Evolutionary conservation across 2,888 invertebrate species (phyloP), one percentile per base, ranked within the genome.

Genomic region (Pollenia angustigena): DNA sequence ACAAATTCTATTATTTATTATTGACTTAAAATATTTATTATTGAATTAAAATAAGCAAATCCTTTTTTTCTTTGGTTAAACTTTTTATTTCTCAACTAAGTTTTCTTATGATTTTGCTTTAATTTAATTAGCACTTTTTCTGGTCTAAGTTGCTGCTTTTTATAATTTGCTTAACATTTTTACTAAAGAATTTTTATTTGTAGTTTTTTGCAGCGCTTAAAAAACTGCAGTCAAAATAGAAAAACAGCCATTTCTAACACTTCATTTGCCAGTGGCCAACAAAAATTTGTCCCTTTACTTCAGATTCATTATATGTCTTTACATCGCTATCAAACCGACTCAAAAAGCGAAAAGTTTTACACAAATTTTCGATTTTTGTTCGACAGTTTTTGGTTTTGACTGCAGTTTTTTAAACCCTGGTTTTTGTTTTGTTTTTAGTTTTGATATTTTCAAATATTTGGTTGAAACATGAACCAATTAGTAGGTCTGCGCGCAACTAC

Each of bases 111-210:
- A 52, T 69, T 85, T 86, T 72, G 16, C 7, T 72, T 83, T 71
- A n/a, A 81, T 85, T 83, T 87, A 14, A 83, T 78, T 64, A 71
- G 85, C 83, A 88, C 85, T 62, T 23, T 56, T 76, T 85, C 76
- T 14, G 50, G 44, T 88, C 88, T 83, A 42, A 44, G 72, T 87
- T 82, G 52, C 74, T 56, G 48, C 44, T 72, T 81, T 89, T 88
- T 88, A 75, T 89, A 85, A 88, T 88, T 89, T 88, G 60, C 62
- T 85, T 66, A 71, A 48, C 58, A 68, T 72, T 81, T 78, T 6
- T 48, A 48, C n/a, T 32, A 50, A 58, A 10, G 11, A 72, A 6
- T 46, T 74, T 74, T 81, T 6, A 40, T 85, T 81, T 82, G 79
- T 79, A 79, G 85, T 76, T 60, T 32, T 32, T 72, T 72, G 58